Conservation (phyloP, 2,888 invertebrate genomes). For the Meteorus colon region DNA sequence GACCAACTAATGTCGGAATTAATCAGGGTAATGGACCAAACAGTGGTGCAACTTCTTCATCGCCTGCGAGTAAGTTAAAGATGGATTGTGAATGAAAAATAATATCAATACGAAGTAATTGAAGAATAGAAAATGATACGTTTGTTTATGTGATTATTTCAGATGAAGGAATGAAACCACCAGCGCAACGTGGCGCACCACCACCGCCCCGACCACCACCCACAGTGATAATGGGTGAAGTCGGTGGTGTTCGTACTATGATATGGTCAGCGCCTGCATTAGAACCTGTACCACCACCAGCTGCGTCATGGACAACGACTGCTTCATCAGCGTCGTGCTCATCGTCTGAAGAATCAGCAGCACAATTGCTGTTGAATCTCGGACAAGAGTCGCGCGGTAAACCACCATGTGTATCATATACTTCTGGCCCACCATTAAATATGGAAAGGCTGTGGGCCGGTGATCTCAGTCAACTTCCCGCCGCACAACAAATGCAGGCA, state of each 20-base stretch:
- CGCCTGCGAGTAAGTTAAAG: conserved; percentile 50
- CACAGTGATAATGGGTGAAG: conserved; percentile 94
- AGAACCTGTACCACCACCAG: conserved; percentile 75
- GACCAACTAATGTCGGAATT: conserved; percentile 47
- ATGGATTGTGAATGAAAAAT: neutral
- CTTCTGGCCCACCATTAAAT: conserved; percentile 81
- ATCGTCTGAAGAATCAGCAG: conserved; percentile 76
- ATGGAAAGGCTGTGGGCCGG: conserved; percentile 95
- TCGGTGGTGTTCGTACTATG: conserved; percentile 88
- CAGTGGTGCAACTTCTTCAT: conserved; percentile 52
- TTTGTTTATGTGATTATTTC: conserved; percentile 23
- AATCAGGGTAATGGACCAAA: conserved; percentile 58
- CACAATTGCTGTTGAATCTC: conserved; percentile 83
- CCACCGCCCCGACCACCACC: conserved; percentile 81
- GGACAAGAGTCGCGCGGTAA: conserved; percentile 81
- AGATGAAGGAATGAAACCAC: conserved; percentile 72
- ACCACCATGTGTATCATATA: conserved; percentile 65
- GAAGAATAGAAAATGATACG: neutral
- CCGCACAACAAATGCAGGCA: conserved; percentile 86
- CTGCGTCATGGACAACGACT: conserved; percentile 76
- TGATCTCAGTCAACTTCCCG: conserved; percentile 88
- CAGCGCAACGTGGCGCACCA: conserved; percentile 68
- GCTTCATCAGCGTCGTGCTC: conserved; percentile 76
- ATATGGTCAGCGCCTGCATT: conserved; percentile 79
- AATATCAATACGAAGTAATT: neutral